phyloP scores from a whole-genome alignment of 2,113 vertebrate genomes.

The Sialia sialis region DNA sequence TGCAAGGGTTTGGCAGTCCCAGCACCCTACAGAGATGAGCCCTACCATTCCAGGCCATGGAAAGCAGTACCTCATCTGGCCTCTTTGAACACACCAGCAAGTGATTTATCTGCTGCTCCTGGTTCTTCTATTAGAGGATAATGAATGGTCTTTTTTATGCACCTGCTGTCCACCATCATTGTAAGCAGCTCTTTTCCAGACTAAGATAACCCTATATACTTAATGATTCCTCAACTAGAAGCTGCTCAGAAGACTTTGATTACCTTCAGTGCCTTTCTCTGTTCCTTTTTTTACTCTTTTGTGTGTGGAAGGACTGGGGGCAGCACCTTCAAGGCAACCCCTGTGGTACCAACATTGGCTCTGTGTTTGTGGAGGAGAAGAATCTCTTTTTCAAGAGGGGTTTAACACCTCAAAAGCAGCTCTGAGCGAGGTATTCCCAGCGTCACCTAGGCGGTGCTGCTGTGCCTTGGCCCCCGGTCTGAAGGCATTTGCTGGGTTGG shows the following conservation, averaged over 20 bases:
- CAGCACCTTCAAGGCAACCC: neutral
- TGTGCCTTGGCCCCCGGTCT: accelerated
- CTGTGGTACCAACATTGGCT: accelerated
- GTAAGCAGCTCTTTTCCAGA: neutral
- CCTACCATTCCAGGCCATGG: neutral
- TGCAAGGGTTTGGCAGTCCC: neutral
- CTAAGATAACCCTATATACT: neutral
- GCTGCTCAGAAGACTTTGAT: neutral
- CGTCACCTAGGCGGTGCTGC: neutral
- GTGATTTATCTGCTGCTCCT: neutral
- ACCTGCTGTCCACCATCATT: neutral
- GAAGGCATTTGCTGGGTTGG: accelerated
- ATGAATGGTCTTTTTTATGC: neutral
- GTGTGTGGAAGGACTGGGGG: neutral
- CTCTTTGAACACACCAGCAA: neutral
- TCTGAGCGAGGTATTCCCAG: accelerated
- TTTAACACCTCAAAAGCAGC: neutral
- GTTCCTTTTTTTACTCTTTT: neutral
- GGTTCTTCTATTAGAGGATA: neutral
- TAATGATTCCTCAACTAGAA: neutral
- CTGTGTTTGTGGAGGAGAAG: neutral
- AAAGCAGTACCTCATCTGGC: neutral
- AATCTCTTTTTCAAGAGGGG: neutral
- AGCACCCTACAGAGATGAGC: neutral
- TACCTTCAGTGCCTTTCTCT: neutral